Evolutionary conservation across 1,140 invertebrate genomes (phyloP), one percentile per base, ranked within the genome.

Genomic region (Propsilocerus akamusi): DNA sequence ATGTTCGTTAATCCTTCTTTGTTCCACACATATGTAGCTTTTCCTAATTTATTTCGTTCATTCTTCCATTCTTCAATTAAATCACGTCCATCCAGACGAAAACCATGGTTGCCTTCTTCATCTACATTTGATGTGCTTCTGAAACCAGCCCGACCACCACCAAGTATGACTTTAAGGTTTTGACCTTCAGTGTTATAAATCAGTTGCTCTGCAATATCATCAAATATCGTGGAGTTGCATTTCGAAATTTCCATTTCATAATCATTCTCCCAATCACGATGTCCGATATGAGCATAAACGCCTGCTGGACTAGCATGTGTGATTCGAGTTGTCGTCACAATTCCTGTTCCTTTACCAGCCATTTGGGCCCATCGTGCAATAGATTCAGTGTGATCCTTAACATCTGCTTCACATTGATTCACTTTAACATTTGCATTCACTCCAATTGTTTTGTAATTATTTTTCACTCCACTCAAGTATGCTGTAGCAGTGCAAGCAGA

Each of bases 401-500:
- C 55, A 6, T 74, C 68, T 0, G 71, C 70, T 17, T 61, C 55
- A 54, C 83, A 80, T 53, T 81, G 72, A 11, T 67, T 60, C 12
- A 68, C 61, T 11, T 67, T 69, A 2, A 81, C 78, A 4, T 68
- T 65, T 0, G 72, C 77, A 49, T 75, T 76, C 7, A 91, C 71
- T 0, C 87, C 87, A 2, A 90, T 59, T 0, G 78, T 83, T 28
- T 74, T 81, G n/a, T 71, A 70, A 59, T 89, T 87, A 1, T 74
- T 74, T 62, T 94, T 94, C 0, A 87, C 77, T 1, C 90, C 90
- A 20, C 75, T 71, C 22, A 92, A 63, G 54, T 86, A 86, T 0
- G 83, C 82, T 10, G 83, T 87, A 0, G 79, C 81, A 1, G 68
- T 68, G 53, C 67, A 69, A 2, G 69, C 69, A 0, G 69, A 73